These are phyloP conservation scores for Harpegnathos saltator DNA, from an alignment of 1,140 invertebrate species.

Conservation along the genomic window DNA sequence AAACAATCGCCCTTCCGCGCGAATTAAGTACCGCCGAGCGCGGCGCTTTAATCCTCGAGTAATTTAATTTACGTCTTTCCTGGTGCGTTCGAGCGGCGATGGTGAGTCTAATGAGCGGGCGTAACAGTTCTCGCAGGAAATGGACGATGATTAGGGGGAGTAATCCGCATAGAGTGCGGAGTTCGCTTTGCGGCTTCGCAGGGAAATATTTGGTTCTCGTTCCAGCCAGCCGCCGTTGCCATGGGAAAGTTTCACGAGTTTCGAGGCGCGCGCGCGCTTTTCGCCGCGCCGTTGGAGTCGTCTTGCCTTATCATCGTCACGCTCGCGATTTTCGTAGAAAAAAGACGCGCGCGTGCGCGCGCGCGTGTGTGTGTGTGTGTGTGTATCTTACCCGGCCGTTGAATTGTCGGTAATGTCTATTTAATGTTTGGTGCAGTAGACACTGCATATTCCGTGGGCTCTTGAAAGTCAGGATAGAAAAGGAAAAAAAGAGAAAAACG, in stretches of 20 bases:
- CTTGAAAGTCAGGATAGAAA: no score
- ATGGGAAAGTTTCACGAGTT: slow-evolving; percentile 39
- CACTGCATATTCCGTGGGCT: no score
- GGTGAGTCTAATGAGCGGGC: slow-evolving; percentile 68
- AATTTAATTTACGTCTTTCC: slow-evolving; percentile 75
- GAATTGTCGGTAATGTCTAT: no score
- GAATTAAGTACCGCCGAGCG: slow-evolving; percentile 43
- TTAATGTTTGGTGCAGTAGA: no score
- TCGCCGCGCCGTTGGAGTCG: neutral
- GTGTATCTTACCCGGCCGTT: no score
- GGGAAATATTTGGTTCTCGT: slow-evolving; percentile 61
- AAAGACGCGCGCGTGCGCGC: no score
- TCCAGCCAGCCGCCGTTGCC: slow-evolving; percentile 29
- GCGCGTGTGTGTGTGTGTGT: no score
- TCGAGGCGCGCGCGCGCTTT: slow-evolving; percentile 20
- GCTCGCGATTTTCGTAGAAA: no score
- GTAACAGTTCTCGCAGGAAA: slow-evolving; percentile 69
- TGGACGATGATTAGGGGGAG: slow-evolving; percentile 71
- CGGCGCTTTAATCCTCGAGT: slow-evolving; percentile 54
- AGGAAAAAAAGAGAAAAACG: no score
- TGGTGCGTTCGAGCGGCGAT: slow-evolving; percentile 49
- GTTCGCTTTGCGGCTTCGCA: slow-evolving; percentile 31
- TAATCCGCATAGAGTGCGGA: slow-evolving; percentile 6
- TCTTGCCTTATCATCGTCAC: no score
- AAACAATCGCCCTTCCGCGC: slow-evolving; percentile 14